These are phyloP conservation scores for Cylloceria caligata DNA, from an alignment of 2,888 invertebrate species.

Conservation along the genomic window DNA sequence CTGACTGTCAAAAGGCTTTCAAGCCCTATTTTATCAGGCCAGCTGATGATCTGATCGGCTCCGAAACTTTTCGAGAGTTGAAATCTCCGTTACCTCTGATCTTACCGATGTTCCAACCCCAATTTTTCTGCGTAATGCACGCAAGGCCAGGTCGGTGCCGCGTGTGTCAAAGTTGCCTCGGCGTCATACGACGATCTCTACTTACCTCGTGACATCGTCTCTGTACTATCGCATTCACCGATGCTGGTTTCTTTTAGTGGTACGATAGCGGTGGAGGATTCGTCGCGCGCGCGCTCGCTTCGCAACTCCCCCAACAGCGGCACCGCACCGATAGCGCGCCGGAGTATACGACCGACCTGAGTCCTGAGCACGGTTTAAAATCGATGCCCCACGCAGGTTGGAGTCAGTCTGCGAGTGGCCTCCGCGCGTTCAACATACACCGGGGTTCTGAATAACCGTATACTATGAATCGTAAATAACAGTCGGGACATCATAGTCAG, in stretches of 20 bases:
- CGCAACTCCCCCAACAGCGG: slow-evolving; percentile 70
- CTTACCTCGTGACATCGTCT: slow-evolving; percentile 39
- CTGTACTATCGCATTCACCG: slow-evolving; percentile 45
- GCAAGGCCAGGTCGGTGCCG: background rate
- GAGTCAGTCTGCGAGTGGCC: slow-evolving; percentile 80
- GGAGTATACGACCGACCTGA: slow-evolving; percentile 70
- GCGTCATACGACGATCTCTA: slow-evolving; percentile 25
- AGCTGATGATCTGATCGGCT: background rate
- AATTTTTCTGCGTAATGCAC: slow-evolving; percentile 1
- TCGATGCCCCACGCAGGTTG: slow-evolving; percentile 81
- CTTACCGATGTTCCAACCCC: background rate
- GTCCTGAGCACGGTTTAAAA: slow-evolving; percentile 79
- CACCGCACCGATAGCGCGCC: slow-evolving; percentile 65
- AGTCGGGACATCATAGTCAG: background rate
- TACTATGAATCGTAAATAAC: slow-evolving; percentile 28
- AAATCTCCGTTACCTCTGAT: background rate
- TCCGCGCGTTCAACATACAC: slow-evolving; percentile 75
- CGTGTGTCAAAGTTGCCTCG: slow-evolving; percentile 42
- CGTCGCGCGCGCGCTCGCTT: slow-evolving; percentile 73
- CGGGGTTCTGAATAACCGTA: background rate
- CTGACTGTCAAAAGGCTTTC: background rate
- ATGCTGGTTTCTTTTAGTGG: slow-evolving; percentile 55
- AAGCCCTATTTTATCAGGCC: background rate
- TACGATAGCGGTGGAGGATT: slow-evolving; percentile 62
- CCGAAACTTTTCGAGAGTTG: background rate